These are phyloP conservation scores for Podarcis cretensis DNA, from an alignment of 2,113 vertebrate genomes.

Conservation along the genomic window DNA sequence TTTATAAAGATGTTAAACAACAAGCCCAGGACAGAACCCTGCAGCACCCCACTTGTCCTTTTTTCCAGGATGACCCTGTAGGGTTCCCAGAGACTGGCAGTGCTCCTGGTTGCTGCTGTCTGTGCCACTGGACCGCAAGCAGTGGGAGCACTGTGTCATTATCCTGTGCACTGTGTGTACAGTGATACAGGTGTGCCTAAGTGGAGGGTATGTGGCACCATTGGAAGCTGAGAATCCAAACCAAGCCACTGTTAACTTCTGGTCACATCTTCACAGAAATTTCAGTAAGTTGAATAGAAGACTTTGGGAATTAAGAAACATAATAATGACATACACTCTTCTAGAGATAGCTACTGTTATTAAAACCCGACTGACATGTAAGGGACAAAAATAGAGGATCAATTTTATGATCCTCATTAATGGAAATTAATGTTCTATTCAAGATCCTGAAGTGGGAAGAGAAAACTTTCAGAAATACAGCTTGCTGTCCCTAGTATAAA, in stretches of 20 bases:
- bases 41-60: too few species aligned
- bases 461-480: not conserved
- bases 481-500: not conserved
- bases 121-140: too few species aligned
- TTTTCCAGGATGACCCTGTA: too few species aligned
- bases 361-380: not conserved
- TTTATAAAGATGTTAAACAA: too few species aligned
- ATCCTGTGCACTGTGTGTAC: too few species aligned
- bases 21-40: too few species aligned
- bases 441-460: not conserved
- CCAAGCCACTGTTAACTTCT: slow-evolving; percentile 15
- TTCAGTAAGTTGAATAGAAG: slow-evolving; percentile 1
- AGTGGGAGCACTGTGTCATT: too few species aligned
- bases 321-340: not conserved
- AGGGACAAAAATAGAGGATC: not conserved
- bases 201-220: too few species aligned
- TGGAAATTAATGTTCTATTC: not conserved
- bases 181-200: too few species aligned
- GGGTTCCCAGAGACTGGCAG: not conserved
- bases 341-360: not conserved
- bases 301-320: not conserved
- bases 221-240: not conserved
- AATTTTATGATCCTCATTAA: not conserved
- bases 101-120: not conserved
- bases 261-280: not conserved